These are phyloP conservation scores for Armadillidium nasatum DNA, from an alignment of 1,140 invertebrate species.

Conservation along the genomic window DNA sequence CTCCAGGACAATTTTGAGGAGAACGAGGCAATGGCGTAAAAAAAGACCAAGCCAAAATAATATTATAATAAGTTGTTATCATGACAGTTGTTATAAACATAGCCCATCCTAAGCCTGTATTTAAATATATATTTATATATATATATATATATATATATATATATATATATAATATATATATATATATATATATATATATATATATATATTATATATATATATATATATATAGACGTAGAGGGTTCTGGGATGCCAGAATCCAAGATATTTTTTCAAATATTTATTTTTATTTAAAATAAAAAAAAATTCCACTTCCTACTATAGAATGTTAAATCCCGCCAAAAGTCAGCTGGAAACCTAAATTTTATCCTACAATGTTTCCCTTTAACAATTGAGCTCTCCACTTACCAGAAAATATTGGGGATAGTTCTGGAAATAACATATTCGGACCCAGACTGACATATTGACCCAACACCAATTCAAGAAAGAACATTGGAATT, in stretches of 20 bases:
- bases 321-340: neutral
- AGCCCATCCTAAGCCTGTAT: neutral
- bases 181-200: conserved; percentile 1
- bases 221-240: no score
- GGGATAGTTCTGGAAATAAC: neutral
- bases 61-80: neutral
- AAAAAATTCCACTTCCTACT: no score
- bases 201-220: no score
- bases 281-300: no score
- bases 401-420: neutral
- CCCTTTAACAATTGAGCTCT: neutral
- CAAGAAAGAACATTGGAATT: neutral
- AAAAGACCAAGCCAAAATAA: neutral
- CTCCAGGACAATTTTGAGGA: neutral
- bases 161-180: conserved; percentile 3
- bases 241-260: no score
- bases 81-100: neutral
- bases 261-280: no score
- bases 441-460: neutral
- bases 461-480: neutral
- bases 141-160: no score
- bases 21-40: neutral
- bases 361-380: neutral
- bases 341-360: neutral
- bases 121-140: no score